phyloP scores from a whole-genome alignment of 2,113 vertebrate species.

The Psilopsiagon aurifrons region DNA sequence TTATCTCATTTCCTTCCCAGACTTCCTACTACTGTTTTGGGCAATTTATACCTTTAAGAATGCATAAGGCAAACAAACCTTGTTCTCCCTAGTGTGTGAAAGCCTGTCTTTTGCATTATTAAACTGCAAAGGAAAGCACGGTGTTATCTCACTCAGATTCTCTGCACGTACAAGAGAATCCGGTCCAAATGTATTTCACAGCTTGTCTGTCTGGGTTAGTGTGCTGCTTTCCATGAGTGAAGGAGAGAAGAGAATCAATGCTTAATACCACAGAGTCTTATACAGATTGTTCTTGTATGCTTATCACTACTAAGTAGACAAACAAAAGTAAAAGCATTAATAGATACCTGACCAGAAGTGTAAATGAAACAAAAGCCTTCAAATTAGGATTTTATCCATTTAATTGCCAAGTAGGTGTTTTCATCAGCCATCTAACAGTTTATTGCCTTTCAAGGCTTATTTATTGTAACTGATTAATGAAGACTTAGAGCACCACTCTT shows the following conservation, averaged over 20 bases:
- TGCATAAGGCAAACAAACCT: slow-evolving; percentile 51
- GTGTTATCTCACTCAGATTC: not conserved
- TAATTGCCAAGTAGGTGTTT: slow-evolving; percentile 15
- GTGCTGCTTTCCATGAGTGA: not conserved
- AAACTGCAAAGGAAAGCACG: not conserved
- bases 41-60: slow-evolving; percentile 65
- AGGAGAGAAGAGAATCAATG: slow-evolving; percentile 46
- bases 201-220: slow-evolving; percentile 51
- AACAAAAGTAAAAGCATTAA: slow-evolving; percentile 24
- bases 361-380: slow-evolving; percentile 7
- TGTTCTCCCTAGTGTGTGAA: slow-evolving; percentile 33
- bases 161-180: slow-evolving; percentile 30
- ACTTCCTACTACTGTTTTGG: slow-evolving; percentile 67
- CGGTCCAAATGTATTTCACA: slow-evolving; percentile 40
- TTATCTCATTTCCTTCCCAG: slow-evolving; percentile 68
- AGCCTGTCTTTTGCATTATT: slow-evolving; percentile 56
- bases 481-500: not conserved
- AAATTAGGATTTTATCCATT: slow-evolving; percentile 16
- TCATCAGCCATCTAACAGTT: not conserved
- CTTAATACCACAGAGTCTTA: not conserved
- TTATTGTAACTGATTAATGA: slow-evolving; percentile 38
- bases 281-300: not conserved
- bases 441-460: slow-evolving; percentile 39
- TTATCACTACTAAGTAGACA: slow-evolving; percentile 16
- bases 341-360: not conserved